Evolutionary conservation across 2,888 invertebrate species (phyloP), one percentile per base, ranked within the genome.

Genomic region (Ptychoptera albimana): DNA sequence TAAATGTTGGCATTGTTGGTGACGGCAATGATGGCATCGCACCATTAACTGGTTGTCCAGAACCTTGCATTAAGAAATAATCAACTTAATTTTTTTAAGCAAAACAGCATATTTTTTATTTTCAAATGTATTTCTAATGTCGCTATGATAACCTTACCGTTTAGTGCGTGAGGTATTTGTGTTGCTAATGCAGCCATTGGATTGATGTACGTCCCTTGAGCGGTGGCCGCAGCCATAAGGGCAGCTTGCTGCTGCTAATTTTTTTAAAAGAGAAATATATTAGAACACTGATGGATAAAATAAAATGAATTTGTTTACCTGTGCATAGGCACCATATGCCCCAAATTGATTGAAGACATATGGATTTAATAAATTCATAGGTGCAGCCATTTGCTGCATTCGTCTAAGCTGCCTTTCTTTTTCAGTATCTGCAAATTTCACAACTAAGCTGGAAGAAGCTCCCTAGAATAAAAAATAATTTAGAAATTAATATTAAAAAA

Each of bases 371-470:
- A 94, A 80, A 69, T 89, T 93, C 84, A 97, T 89, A 72, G 94
- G 96, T 64, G 94, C 93, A 57, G 96, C 93, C 94, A 97, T 94
- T 78, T 98, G 98, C 79, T 98, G 97, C 96, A 98, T 96, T 60
- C 97, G 87, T 67, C 96, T 79, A 63, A 97, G 75, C 72, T 98
- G 97, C 64, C 97, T 77, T 70, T 98, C 98, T 70, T 97, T 97
- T 74, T 98, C 98, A 59, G 96, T 98, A 73, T 98, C 98, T 56
- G 98, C 98, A 69, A 96, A 96, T 74, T 98, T 98, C 59, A 98
- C 97, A 61, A 98, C 97, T 70, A 98, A 76, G 71, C 93, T 93
- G 60, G 96, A 96, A 61, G 96, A 96, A 61, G 97, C 97, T 64
- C 97, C 97, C 91, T 92, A 78, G 8, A 76, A 78, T 52, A 60